Evolutionary conservation across 1,140 invertebrate species (phyloP).

Genomic region (Drosophila sturtevanti): DNA sequence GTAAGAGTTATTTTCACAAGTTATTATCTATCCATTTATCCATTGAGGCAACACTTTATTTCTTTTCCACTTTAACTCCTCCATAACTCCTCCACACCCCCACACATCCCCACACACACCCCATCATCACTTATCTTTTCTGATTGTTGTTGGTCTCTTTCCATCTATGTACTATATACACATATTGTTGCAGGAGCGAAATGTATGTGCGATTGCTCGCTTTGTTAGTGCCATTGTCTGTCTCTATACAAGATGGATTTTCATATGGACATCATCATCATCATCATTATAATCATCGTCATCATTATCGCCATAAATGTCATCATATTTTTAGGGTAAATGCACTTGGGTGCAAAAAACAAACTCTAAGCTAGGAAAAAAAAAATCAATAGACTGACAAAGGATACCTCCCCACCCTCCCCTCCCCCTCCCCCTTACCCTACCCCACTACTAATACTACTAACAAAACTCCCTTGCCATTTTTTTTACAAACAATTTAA

Average conservation of each 20-base stretch:
- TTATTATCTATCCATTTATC: conserved; percentile 80
- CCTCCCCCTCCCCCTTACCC: no score
- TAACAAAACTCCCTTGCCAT: not conserved
- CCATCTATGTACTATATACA: conserved; percentile 44
- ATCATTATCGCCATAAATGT: conserved; percentile 50
- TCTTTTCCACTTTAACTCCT: conserved; percentile 38
- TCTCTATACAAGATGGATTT: conserved; percentile 3
- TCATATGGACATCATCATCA: conserved; percentile 13
- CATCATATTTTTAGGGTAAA: conserved; percentile 48
- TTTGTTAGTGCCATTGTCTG: conserved; percentile 35
- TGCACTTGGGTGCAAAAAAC: conserved; percentile 61
- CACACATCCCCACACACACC: not conserved
- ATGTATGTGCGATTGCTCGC: conserved; percentile 38
- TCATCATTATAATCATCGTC: conserved; percentile 11
- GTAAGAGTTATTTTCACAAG: conserved; percentile 79
- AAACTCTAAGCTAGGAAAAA: conserved; percentile 31
- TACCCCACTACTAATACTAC: no score
- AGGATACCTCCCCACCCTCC: conserved; percentile 42
- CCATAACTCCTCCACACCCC: not conserved
- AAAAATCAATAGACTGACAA: conserved; percentile 55
- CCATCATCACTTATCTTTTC: not conserved
- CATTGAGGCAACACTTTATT: conserved; percentile 69
- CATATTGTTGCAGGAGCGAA: not conserved
- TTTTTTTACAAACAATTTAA: not conserved
- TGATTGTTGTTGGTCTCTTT: not conserved